Base-by-base conservation (phyloP, 2,888 invertebrate species). In the Galerucella calmariensis region DNA sequence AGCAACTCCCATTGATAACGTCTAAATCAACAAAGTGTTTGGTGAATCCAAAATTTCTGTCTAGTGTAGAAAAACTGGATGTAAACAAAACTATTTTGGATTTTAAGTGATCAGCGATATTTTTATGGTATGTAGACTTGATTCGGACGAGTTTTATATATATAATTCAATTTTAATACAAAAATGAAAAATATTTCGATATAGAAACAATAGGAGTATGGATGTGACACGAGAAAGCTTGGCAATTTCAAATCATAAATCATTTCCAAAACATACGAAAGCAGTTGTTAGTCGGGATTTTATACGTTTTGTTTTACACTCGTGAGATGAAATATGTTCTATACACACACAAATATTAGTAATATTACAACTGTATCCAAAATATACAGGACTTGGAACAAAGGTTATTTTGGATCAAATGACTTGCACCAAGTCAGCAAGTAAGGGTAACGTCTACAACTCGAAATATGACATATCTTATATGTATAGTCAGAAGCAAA, bases 81-180 rank as follows among this genome's bases (percentile, higher is more conserved):
- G 27, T 1, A 27, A 27, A 27, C 1, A 27, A 27, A 27, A n/a
- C 14, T 41, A 67, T 67, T 53, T 14, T 67, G 16, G 35, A 66
- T 67, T n/a, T 14, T 56, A 56, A 67, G 53, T 16, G 53, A 53
- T 67, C 67, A 67, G 67, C 67, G 16, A 67, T 67, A 67, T 67
- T 53, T 67, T 67, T 67, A 35, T 67, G 16, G 35, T 35, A 6
- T 35, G 35, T 35, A 35, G 35, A 8, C 35, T 20, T 1, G 16
- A 35, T 10, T 4, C 61, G 61, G 14, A 2, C 61, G 9, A 5
- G 6, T 35, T 12, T 35, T 35, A 35, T 24, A 62, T 62, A 27
- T 62, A 27, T 62, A 27, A 27, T 35, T 27, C 62, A 62, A 62
- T 62, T 62, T 24, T 62, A 27, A 62, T 35, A 62, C 35, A 14